Base-by-base conservation (phyloP, 2,888 invertebrate species). In the Harpalus rubripes region DNA sequence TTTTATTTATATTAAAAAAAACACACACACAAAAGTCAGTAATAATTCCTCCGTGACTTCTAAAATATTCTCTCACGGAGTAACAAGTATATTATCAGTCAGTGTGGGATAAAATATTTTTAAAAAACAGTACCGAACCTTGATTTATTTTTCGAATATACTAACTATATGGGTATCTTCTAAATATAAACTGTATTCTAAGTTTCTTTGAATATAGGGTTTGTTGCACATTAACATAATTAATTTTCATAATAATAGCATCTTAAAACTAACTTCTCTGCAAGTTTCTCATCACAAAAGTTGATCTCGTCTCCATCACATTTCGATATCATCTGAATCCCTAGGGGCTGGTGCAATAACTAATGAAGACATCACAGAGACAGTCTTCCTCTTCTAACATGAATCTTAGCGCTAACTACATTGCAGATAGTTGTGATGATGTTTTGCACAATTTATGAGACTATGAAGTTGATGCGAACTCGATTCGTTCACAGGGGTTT, bases 371-470 rank as follows among this genome's bases (percentile, higher is more conserved):
- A 44, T 68, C 59, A 59, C 1, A 32, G 16, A 44, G 72, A 74
- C 72, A 74, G 72, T 44, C 41, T 18, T 18, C 16, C 10, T 12
- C 22, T 7, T 12, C 12, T 63, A 32, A 74, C 72, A 74, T 74
- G 72, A 74, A 74, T 74, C 72, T 74, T 74, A n/a, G 72, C 18
- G 44, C 44, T 74, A 74, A 74, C 72, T 74, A 74, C 72, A 74
- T 74, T 44, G 72, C 18, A 74, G 72, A 74, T 74, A 74, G 72
- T 74, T 74, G 41, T 74, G 72, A 74, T 74, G 72, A 74, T 74
- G 72, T 74, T 74, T 74, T 74, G 52, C 72, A 44, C 16, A 74
- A 74, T 74, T 74, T 74, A 74, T 74, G 72, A 74, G 72, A 10
- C 18, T 16, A 18, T 74, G 72, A 74, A 74, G 41, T 44, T 74